A percentile compares a stretch with the other conserved stretches of the same genome.
phyloP scores from a whole-genome alignment of 2,888 invertebrate genomes.

The Apoderus coryli region DNA sequence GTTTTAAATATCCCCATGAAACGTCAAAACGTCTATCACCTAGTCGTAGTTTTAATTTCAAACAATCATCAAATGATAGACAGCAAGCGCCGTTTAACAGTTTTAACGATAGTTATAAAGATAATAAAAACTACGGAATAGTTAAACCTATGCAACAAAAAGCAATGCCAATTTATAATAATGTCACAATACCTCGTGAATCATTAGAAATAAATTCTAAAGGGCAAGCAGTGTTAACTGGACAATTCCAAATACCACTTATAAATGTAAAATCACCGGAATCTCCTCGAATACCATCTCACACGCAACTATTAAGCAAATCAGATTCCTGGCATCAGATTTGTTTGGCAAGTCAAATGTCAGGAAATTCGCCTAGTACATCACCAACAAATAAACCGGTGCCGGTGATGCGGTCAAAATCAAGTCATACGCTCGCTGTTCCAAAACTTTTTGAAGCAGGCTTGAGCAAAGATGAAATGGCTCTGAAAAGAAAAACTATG shows the following conservation, averaged over 20 bases:
- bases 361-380: too few species aligned
- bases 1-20: slow-evolving; percentile 17
- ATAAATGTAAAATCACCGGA: slow-evolving; percentile 21
- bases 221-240: slow-evolving; percentile 32
- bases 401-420: slow-evolving; percentile 44
- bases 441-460: slow-evolving; percentile 73
- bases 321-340: slow-evolving; percentile 74
- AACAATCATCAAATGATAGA: slow-evolving; percentile 12
- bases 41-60: slow-evolving; percentile 15
- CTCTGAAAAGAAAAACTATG: slow-evolving; percentile 56
- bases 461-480: slow-evolving; percentile 47
- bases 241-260: slow-evolving; percentile 32
- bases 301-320: slow-evolving; percentile 39
- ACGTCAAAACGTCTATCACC: slow-evolving; percentile 16
- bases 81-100: neutral
- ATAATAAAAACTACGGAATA: slow-evolving; percentile 19
- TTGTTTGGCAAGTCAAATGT: slow-evolving; percentile 28
- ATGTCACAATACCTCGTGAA: slow-evolving; percentile 17
- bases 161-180: slow-evolving; percentile 17
- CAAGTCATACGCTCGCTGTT: slow-evolving; percentile 56
- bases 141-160: slow-evolving; percentile 20
- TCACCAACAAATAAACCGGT: too few species aligned
- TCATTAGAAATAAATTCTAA: slow-evolving; percentile 28
- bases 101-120: too few species aligned
- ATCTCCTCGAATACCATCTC: slow-evolving; percentile 21